Conservation (phyloP, 2,888 invertebrate species). For the Lycaena phlaeas region DNA sequence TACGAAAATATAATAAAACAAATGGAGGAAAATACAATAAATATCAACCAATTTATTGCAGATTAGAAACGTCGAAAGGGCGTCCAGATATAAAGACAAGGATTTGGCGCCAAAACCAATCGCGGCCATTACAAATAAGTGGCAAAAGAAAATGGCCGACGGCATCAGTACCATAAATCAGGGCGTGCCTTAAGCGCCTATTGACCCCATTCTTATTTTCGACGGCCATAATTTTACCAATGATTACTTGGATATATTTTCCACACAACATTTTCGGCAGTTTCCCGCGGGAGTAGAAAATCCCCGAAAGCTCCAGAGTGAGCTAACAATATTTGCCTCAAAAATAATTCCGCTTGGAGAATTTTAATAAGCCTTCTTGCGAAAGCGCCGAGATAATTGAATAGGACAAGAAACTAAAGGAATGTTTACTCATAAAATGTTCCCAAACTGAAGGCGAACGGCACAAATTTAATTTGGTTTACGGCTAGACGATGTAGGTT, state of each 20-base stretch:
- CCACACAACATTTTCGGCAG: slow-evolving; percentile 19
- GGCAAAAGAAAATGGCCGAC: slow-evolving; percentile 13
- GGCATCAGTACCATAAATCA: slow-evolving; percentile 26
- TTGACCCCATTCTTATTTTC: slow-evolving; percentile 34
- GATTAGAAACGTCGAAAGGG: too few relatives aligned
- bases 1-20: too few relatives aligned
- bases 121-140: slow-evolving; percentile 17
- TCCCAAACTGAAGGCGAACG: not conserved
- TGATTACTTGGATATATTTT: slow-evolving; percentile 25
- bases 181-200: slow-evolving; percentile 33
- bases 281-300: slow-evolving; percentile 17
- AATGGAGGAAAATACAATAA: too few relatives aligned
- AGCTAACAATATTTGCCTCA: slow-evolving; percentile 19
- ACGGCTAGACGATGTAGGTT: not conserved
- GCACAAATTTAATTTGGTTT: not conserved
- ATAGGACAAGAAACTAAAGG: slow-evolving; percentile 12
- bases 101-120: slow-evolving; percentile 10
- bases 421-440: slow-evolving; percentile 7
- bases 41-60: too few relatives aligned
- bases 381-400: slow-evolving; percentile 17
- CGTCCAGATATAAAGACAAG: slow-evolving; percentile 3
- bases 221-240: slow-evolving; percentile 33
- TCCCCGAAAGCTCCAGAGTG: slow-evolving; percentile 18
- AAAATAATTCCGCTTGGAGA: slow-evolving; percentile 21
- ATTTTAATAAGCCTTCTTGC: slow-evolving; percentile 21